Evolutionary conservation across 2,797 vertebrate species (phyloP), one percentile per base, ranked within the genome.

Genomic region (Acanthis flammea): DNA sequence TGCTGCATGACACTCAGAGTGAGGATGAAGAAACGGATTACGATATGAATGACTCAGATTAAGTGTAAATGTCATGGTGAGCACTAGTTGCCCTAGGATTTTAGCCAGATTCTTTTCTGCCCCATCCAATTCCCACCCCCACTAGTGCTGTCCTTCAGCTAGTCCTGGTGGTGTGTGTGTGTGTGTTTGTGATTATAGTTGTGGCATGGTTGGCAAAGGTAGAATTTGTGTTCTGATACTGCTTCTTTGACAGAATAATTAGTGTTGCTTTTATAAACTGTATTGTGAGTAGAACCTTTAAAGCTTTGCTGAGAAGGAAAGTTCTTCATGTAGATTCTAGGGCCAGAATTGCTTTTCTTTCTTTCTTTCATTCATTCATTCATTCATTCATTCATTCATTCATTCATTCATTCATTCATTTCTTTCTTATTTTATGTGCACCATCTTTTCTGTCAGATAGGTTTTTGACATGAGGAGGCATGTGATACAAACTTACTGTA

Each of bases 31-130:
- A 98, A 94, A 98, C 97, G 95, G 98, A 99, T 98, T 98, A 97
- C 97, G 97, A 98, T 98, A 98, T 98, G 98, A 98, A 97, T 98
- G 98, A 97, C 97, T 98, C 98, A 98, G 98, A 98, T 99, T 98
- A 98, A 98, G 93, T 97, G 97, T 98, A 98, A 97, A 98, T 97
- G 96, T 97, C 94, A 96, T 96, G 97, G 98, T 99, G 98, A 99
- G 98, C 98, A 98, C 95, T 96, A 95, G 98, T 91, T 96, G 96
- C 96, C 96, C 78, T 96, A 80, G 77, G 93, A 90, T 61, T 81
- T 91, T 79, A 83, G 80, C 75, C 81, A 60, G 44, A 19, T 45
- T 60, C 68, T 85, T 76, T 82, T 94, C 55, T 96, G 90, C 65
- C 65, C 85, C 87, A 72, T 66, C 33, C 25, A 61, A 1, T 91